A percentile compares a stretch with the other conserved stretches of the same genome.
Conservation (phyloP, 1,140 invertebrate species). For the Ectropis grisescens region DNA sequence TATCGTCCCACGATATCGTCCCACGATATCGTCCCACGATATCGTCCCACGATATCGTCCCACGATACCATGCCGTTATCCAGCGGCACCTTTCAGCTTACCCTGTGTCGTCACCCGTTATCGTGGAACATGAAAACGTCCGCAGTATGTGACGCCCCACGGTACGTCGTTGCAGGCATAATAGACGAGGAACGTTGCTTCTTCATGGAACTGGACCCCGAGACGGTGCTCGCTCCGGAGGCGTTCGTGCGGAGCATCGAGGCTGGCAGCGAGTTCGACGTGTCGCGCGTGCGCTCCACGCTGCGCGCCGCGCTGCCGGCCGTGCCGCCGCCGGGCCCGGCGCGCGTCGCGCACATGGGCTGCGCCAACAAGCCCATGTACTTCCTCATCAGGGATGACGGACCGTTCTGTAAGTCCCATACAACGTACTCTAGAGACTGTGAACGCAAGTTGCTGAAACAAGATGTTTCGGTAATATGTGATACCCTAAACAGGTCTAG, state of each 20-base stretch:
- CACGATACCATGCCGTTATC: too few relatives aligned
- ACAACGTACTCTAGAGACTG: too few relatives aligned
- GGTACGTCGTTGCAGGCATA: slow-evolving; percentile 75
- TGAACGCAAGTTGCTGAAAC: too few relatives aligned
- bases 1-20: too few relatives aligned
- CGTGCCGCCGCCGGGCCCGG: slow-evolving; percentile 67
- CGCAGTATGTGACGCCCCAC: too few relatives aligned
- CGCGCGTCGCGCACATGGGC: slow-evolving; percentile 77
- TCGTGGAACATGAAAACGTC: too few relatives aligned
- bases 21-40: too few relatives aligned
- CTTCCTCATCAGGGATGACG: slow-evolving; percentile 56
- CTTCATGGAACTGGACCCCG: slow-evolving; percentile 88
- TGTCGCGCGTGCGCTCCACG: slow-evolving; percentile 81
- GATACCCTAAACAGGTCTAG: too few relatives aligned
- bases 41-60: too few relatives aligned
- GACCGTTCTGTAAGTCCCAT: not conserved
- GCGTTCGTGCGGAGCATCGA: slow-evolving; percentile 83
- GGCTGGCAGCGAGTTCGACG: slow-evolving; percentile 84
- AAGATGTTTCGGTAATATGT: too few relatives aligned
- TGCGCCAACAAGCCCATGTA: slow-evolving; percentile 82
- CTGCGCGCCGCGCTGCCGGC: slow-evolving; percentile 84
- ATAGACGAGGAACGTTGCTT: slow-evolving; percentile 90
- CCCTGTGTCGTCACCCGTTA: too few relatives aligned
- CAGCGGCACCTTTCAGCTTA: too few relatives aligned
- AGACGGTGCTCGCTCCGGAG: slow-evolving; percentile 81